Evolutionary conservation across 2,797 vertebrate species (phyloP).

Genomic region (Notoglanidium macrostoma): DNA sequence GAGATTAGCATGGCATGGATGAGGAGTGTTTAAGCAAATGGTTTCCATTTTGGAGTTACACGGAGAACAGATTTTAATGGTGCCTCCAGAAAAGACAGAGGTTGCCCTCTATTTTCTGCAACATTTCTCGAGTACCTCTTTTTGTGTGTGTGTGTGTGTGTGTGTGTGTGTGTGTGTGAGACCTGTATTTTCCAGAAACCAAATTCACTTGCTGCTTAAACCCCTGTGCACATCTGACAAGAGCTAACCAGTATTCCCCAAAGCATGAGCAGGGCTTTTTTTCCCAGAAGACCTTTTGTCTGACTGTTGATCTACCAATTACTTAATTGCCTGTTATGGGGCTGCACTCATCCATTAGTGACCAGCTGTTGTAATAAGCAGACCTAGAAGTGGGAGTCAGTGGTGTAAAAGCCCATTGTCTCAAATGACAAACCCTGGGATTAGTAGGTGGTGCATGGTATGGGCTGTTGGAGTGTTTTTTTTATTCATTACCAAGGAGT

Average conservation of each 20-base stretch:
- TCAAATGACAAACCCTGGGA: conserved; percentile 72
- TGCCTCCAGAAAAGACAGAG: conserved; percentile 33
- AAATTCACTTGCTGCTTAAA: background rate
- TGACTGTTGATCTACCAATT: conserved; percentile 71
- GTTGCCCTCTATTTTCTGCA: conserved; percentile 10
- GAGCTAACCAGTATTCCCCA: conserved; percentile 18
- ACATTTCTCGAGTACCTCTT: background rate
- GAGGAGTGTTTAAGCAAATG: conserved; percentile 59
- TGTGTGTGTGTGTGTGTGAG: too few species aligned
- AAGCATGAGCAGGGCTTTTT: conserved; percentile 15
- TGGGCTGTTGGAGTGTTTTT: conserved; percentile 64
- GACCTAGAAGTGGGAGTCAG: conserved; percentile 61
- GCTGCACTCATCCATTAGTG: conserved; percentile 66
- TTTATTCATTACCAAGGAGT: conserved; percentile 65
- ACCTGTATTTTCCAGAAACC: background rate
- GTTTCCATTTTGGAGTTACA: conserved; percentile 63
- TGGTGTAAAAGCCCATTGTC: conserved; percentile 72
- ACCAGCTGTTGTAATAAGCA: conserved; percentile 70
- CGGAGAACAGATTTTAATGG: conserved; percentile 34
- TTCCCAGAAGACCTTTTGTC: conserved; percentile 58
- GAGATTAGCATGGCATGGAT: conserved; percentile 66
- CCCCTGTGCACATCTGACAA: conserved; percentile 7
- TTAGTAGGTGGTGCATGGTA: conserved; percentile 61
- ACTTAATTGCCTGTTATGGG: conserved; percentile 71
- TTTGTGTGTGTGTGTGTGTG: too few species aligned